These are phyloP conservation scores for Melanotaenia boesemani DNA, from an alignment of 2,797 vertebrate genomes.

Conservation along the genomic window DNA sequence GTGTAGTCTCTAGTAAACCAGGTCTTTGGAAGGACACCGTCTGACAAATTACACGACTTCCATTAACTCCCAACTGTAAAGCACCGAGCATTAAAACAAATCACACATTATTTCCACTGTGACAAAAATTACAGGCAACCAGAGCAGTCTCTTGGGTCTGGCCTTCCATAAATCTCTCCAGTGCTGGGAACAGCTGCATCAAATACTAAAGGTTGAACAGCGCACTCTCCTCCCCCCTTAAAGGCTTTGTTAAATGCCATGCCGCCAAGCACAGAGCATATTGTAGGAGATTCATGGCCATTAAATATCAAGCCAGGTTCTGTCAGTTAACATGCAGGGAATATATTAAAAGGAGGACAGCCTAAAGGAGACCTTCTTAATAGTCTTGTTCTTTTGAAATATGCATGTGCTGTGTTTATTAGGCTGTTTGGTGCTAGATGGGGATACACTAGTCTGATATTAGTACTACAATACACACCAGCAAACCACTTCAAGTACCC, in stretches of 20 bases:
- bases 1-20: neutral
- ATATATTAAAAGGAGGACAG: slow-evolving; percentile 45
- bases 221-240: slow-evolving; percentile 30
- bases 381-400: slow-evolving; percentile 63
- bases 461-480: neutral
- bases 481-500: slow-evolving; percentile 27
- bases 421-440: slow-evolving; percentile 24
- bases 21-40: neutral
- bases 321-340: slow-evolving; percentile 57
- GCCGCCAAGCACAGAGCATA: slow-evolving; percentile 11
- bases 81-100: slow-evolving; percentile 21
- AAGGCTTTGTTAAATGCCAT: slow-evolving; percentile 69
- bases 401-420: slow-evolving; percentile 52
- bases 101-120: slow-evolving; percentile 33
- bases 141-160: slow-evolving; percentile 27
- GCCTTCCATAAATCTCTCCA: slow-evolving; percentile 62
- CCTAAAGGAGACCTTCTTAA: slow-evolving; percentile 56
- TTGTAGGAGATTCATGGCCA: slow-evolving; percentile 56
- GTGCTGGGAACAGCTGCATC: slow-evolving; percentile 54
- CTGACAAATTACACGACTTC: neutral
- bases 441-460: slow-evolving; percentile 12
- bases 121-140: slow-evolving; percentile 33
- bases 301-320: slow-evolving; percentile 63
- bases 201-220: slow-evolving; percentile 43
- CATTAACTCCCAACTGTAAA: slow-evolving; percentile 8